Conservation (phyloP, 1,140 invertebrate genomes). For the Pseudomyrmex gracilis region DNA sequence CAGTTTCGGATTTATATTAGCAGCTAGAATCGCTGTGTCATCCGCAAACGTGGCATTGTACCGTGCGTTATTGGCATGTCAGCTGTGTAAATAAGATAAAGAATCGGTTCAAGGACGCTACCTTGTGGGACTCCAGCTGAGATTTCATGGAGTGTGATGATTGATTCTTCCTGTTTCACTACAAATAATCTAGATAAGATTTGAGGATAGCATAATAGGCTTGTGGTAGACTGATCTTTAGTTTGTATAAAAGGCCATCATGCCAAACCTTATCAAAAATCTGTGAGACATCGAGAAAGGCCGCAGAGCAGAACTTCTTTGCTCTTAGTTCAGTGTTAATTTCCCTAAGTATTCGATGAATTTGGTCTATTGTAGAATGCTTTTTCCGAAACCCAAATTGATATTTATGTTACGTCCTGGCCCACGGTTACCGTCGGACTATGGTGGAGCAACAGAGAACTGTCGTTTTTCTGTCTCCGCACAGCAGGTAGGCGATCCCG, state of each 20-base stretch:
- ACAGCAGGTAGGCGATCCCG: no score
- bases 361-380: neutral
- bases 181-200: neutral
- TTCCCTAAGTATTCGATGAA: neutral
- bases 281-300: neutral
- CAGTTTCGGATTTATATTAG: neutral
- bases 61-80: neutral
- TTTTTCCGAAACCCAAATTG: neutral
- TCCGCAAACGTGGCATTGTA: constrained; percentile 62
- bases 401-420: neutral
- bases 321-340: neutral
- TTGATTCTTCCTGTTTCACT: neutral
- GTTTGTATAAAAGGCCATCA: neutral
- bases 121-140: neutral
- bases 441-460: no score
- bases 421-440: neutral
- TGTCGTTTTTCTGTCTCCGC: no score
- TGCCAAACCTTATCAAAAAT: neutral
- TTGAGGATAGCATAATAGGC: neutral
- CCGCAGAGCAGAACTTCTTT: neutral
- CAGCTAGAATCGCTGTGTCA: constrained; percentile 71
- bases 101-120: neutral
- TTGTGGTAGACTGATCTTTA: neutral
- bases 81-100: neutral
- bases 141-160: neutral